A percentile compares a stretch with the other conserved stretches of the same genome.
phyloP scores from a whole-genome alignment of 1,140 invertebrate genomes.

The Diploscapter pachys region DNA sequence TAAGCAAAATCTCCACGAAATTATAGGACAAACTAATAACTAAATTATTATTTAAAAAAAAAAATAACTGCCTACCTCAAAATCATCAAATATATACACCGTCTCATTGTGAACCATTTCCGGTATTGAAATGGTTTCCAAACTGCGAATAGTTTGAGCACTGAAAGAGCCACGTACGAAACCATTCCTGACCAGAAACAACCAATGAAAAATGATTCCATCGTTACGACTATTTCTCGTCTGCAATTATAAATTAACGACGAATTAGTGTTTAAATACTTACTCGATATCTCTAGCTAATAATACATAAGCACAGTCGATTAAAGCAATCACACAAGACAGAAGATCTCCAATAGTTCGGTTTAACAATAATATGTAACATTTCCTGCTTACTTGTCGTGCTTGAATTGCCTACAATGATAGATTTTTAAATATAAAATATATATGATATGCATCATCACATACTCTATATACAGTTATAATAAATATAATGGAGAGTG shows the following conservation, averaged over 20 bases:
- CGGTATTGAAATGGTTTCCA: slow-evolving; percentile 46
- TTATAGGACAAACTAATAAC: too few relatives aligned
- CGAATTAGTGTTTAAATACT: slow-evolving; percentile 20
- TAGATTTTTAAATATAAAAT: neutral
- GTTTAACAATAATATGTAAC: slow-evolving; percentile 50
- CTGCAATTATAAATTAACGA: slow-evolving; percentile 35
- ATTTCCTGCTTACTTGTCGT: slow-evolving; percentile 46
- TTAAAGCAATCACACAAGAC: slow-evolving; percentile 39
- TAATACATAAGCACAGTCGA: slow-evolving; percentile 40
- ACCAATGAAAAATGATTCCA: slow-evolving; percentile 50
- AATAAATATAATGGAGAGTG: slow-evolving; percentile 44
- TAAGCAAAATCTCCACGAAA: too few relatives aligned
- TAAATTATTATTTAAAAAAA: too few relatives aligned
- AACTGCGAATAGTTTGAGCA: slow-evolving; percentile 49
- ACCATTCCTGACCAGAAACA: slow-evolving; percentile 50
- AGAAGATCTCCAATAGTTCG: slow-evolving; percentile 48
- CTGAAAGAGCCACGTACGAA: slow-evolving; percentile 46
- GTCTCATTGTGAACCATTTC: slow-evolving; percentile 46
- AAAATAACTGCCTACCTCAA: slow-evolving; percentile 9
- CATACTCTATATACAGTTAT: slow-evolving; percentile 36
- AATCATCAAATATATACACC: slow-evolving; percentile 33
- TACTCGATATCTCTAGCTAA: slow-evolving; percentile 38
- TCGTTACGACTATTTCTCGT: slow-evolving; percentile 39
- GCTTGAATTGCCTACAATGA: slow-evolving; percentile 40
- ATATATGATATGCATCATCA: neutral